These are phyloP conservation scores for Ptychobarbus kaznakovi DNA, from an alignment of 2,797 vertebrate species.

Conservation along the genomic window DNA sequence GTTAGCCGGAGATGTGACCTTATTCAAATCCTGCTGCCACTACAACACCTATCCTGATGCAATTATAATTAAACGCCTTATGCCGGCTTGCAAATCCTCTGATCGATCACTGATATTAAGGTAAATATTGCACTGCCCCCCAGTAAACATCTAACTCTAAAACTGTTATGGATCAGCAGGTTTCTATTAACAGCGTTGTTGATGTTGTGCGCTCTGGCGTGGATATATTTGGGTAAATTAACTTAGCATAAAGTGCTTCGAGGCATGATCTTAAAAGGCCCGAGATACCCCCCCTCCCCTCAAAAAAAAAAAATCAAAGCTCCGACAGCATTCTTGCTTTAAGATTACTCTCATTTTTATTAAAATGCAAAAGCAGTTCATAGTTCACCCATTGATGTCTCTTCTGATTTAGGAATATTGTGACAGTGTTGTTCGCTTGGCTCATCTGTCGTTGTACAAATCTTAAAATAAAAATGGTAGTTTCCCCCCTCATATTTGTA, in stretches of 20 bases:
- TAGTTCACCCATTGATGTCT: background rate
- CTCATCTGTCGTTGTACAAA: background rate
- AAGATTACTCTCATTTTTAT: background rate
- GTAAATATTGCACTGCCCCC: slow-evolving; percentile 90
- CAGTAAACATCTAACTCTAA: slow-evolving; percentile 85
- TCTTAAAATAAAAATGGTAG: slow-evolving; percentile 24
- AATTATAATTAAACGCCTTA: slow-evolving; percentile 98
- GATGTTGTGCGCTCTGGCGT: slow-evolving; percentile 77
- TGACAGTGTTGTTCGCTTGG: background rate
- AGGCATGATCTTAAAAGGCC: slow-evolving; percentile 70
- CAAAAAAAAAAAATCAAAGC: background rate
- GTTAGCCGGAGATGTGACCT: slow-evolving; percentile 93
- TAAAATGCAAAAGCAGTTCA: background rate
- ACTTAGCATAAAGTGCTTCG: slow-evolving; percentile 82
- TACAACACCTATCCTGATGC: slow-evolving; percentile 78
- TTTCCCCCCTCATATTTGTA: background rate
- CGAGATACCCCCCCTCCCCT: background rate
- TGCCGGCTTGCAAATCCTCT: slow-evolving; percentile 95
- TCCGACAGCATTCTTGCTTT: slow-evolving; percentile 4
- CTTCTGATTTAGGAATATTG: background rate
- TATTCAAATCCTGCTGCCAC: slow-evolving; percentile 94
- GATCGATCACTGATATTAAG: slow-evolving; percentile 95
- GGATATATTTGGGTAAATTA: slow-evolving; percentile 90
- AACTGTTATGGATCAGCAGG: slow-evolving; percentile 93
- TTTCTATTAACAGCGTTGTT: slow-evolving; percentile 96